Conservation (phyloP, 2,113 vertebrate species). For the Egretta garzetta region DNA sequence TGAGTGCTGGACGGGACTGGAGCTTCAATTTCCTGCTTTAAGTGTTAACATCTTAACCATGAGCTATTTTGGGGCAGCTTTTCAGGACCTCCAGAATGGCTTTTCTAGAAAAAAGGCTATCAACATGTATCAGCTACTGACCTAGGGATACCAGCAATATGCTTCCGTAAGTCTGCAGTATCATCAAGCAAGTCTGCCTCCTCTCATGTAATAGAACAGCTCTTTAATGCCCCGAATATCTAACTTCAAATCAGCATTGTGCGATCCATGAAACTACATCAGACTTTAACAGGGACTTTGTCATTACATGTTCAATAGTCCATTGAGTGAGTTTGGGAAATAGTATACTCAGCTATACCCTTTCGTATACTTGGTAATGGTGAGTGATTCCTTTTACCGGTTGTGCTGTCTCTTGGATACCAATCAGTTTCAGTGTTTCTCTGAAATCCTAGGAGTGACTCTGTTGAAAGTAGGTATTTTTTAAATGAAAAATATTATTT, state of each 20-base stretch:
- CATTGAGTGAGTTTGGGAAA: background rate
- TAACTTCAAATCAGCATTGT: background rate
- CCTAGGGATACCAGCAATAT: background rate
- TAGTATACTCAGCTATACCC: background rate
- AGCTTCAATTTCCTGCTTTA: background rate
- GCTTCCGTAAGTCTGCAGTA: background rate
- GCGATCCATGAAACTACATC: background rate
- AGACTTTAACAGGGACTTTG: background rate
- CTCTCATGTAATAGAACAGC: background rate
- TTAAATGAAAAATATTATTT: background rate
- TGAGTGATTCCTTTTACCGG: background rate
- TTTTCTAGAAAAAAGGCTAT: background rate
- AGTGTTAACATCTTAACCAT: background rate
- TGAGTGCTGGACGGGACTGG: too few species aligned
- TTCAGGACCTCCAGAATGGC: background rate
- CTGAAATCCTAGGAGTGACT: background rate
- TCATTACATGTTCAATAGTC: background rate
- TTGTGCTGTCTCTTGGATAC: background rate
- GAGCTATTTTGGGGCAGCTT: background rate
- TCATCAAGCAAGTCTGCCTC: background rate
- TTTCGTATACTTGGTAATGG: background rate
- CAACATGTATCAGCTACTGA: background rate
- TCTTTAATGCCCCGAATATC: background rate
- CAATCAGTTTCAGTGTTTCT: background rate
- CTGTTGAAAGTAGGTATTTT: background rate